Conservation (phyloP, 2,797 vertebrate genomes). For the Zenarchopterus dispar region DNA sequence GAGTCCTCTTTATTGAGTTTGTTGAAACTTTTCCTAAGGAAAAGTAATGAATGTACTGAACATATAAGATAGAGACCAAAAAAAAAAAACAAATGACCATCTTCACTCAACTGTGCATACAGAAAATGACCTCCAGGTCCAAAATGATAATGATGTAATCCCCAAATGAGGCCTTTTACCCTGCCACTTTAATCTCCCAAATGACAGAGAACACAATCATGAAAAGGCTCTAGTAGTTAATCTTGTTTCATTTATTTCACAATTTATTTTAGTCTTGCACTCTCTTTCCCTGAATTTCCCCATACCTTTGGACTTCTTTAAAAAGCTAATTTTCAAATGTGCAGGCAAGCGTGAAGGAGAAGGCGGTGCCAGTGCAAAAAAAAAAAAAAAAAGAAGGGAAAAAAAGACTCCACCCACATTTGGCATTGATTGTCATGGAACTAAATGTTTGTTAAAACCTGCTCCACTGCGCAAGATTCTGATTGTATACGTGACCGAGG, state of each 20-base stretch:
- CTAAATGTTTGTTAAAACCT: slow-evolving; percentile 21
- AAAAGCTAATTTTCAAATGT: background rate
- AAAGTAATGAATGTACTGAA: background rate
- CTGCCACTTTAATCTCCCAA: too few relatives aligned
- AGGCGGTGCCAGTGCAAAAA: background rate
- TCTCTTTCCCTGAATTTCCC: slow-evolving; percentile 4
- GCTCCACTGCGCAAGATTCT: background rate
- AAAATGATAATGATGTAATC: background rate
- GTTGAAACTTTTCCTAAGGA: background rate
- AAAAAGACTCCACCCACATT: background rate
- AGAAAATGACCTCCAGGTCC: background rate
- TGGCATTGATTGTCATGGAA: slow-evolving; percentile 18
- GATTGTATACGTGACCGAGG: background rate
- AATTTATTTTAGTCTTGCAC: too few relatives aligned
- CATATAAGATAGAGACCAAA: background rate
- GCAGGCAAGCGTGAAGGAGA: slow-evolving; percentile 4
- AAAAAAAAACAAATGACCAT: background rate
- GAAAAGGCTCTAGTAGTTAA: too few relatives aligned
- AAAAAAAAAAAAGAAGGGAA: background rate
- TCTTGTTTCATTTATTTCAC: too few relatives aligned
- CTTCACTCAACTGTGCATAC: background rate
- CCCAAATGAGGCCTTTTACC: slow-evolving; percentile 2
- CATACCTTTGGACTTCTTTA: slow-evolving; percentile 10
- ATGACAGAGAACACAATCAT: too few relatives aligned
- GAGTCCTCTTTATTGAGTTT: background rate